phyloP scores from a whole-genome alignment of 2,888 invertebrate genomes.

The Luffia ferchaultella region DNA sequence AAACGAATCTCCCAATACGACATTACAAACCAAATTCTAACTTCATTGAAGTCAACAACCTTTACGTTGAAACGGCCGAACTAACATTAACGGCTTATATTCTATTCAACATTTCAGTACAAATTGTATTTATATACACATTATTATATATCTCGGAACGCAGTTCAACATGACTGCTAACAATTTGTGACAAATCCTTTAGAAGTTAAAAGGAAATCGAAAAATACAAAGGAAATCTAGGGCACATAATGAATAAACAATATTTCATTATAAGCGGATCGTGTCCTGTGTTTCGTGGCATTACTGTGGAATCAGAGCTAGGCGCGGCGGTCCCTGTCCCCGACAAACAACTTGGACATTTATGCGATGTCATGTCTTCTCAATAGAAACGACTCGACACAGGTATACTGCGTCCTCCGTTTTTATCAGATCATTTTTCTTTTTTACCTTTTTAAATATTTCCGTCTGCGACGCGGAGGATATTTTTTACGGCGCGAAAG shows the following conservation, averaged over 20 bases:
- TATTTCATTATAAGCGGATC: constrained; percentile 35
- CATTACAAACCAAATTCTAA: no score
- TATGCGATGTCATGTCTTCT: constrained; percentile 55
- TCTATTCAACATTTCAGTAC: no score
- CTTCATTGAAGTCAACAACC: no score
- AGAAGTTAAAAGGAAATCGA: neutral
- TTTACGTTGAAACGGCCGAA: no score
- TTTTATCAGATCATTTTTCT: constrained; percentile 40
- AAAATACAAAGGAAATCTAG: no score
- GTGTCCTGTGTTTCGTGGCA: constrained; percentile 2
- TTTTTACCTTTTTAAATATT: constrained; percentile 21
- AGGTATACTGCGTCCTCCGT: constrained; percentile 37
- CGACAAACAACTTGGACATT: constrained; percentile 61
- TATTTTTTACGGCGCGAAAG: neutral
- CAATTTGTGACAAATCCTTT: neutral
- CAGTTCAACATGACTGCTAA: neutral
- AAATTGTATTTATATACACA: no score
- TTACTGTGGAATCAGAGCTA: constrained; percentile 2
- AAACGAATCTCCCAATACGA: no score
- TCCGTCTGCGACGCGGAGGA: neutral
- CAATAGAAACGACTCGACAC: constrained; percentile 59
- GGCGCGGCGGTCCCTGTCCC: constrained; percentile 24
- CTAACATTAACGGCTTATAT: no score
- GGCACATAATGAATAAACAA: constrained; percentile 25
- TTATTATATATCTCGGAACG: neutral